Evolutionary conservation across 2,888 invertebrate genomes (phyloP), one percentile per base, ranked within the genome.

Genomic region (Cordilura impudica): DNA sequence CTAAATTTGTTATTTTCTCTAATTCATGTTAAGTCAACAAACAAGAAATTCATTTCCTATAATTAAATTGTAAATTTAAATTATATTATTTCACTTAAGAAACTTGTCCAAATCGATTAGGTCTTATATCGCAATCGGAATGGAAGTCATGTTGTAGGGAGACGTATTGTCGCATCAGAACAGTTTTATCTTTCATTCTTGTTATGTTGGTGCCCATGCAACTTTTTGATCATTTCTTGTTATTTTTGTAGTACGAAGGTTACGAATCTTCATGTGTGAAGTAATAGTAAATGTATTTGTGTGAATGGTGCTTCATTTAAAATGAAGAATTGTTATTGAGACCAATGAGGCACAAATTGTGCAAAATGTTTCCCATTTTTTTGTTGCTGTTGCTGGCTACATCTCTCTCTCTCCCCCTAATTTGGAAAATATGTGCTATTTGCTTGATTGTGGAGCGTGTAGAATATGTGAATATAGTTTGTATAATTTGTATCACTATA

Each of bases 281-380:
- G 65, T 65, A 18, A 56, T 26, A 6, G 26, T 4, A 6, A 26
- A 26, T 58, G 16, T 23, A 21, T 58, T 23, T 75, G 56, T 45
- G 58, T 49, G 69, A 71, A 58, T 47, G 67, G 54, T 56, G 79
- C 70, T 70, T 82, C 83, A 81, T 81, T 83, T 84, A 85, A 87
- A 85, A 87, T 87, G 87, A 87, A 82, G 85, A 83, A 87, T 87
- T 87, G 86, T 85, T 87, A 87, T 87, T 84, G 86, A 82, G 82
- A 82, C 84, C 87, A 86, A 87, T 87, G 87, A 86, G 86, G 85
- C 87, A 85, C 87, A 87, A 87, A 87, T 87, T 87, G 86, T 85
- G 83, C 85, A 85, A 86, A 87, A 87, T 87, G 84, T 85, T 85
- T 83, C 84, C 83, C 83, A 83, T 85, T 77, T 74, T 66, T 54